Evolutionary conservation across 2,797 vertebrate species (phyloP).

Genomic region (Phalloptychus januarius): DNA sequence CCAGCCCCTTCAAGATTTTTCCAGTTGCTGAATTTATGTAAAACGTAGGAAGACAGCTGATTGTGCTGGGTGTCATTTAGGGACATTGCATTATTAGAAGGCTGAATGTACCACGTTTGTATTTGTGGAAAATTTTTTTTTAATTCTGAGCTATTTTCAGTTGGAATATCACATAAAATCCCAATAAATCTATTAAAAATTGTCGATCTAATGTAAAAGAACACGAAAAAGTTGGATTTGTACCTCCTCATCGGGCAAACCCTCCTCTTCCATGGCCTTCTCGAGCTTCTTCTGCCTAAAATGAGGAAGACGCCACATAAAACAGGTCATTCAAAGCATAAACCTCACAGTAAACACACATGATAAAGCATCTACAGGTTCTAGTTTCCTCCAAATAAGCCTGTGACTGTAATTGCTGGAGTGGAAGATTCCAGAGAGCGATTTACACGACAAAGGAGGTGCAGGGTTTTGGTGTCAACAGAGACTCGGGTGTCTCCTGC

Average conservation of each 20-base stretch:
- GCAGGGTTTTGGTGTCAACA: slow-evolving; percentile 27
- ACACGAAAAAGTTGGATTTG: background rate
- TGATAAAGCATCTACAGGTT: background rate
- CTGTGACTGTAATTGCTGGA: background rate
- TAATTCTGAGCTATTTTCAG: background rate
- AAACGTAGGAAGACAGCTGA: background rate
- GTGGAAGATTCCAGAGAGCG: background rate
- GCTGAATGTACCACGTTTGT: background rate
- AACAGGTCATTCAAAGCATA: background rate
- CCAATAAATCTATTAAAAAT: background rate
- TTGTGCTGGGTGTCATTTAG: background rate
- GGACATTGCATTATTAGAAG: background rate
- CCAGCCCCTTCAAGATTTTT: background rate
- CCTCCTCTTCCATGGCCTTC: slow-evolving; percentile 98
- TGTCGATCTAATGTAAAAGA: background rate
- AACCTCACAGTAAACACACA: background rate
- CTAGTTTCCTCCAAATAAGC: background rate
- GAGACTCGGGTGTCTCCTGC: background rate
- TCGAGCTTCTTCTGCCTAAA: slow-evolving; percentile 96
- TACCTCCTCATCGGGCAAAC: slow-evolving; percentile 95
- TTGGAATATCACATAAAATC: background rate
- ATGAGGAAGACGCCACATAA: background rate
- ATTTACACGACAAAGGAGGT: background rate
- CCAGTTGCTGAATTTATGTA: background rate
- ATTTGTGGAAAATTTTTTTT: background rate